phyloP scores from a whole-genome alignment of 2,113 vertebrate species.

The Crocuta crocuta region DNA sequence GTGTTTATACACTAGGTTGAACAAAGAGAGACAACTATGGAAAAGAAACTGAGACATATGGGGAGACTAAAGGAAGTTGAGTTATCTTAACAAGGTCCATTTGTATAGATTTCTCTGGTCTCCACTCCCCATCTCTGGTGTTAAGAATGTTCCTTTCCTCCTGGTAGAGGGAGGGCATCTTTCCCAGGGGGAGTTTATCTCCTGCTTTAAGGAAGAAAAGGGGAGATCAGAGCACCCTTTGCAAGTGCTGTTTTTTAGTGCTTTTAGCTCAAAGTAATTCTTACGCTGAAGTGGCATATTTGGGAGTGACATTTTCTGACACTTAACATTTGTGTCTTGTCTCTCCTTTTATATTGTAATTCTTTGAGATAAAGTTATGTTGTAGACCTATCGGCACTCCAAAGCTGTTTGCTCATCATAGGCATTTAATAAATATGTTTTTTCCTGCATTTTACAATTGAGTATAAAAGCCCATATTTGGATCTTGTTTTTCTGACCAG shows the following conservation, averaged over 20 bases:
- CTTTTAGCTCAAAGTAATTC: not conserved
- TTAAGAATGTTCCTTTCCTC: not conserved
- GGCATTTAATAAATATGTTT: not conserved
- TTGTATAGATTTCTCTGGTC: not conserved
- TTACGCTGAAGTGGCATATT: not conserved
- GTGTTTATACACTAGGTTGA: not conserved
- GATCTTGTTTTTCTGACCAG: conserved; percentile 28
- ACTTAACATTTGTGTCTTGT: not conserved
- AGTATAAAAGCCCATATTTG: not conserved
- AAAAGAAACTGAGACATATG: not conserved
- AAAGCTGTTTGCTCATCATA: not conserved
- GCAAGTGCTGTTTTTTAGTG: not conserved
- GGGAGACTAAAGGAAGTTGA: too few relatives aligned
- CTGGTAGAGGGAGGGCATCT: not conserved
- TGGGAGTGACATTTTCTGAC: not conserved
- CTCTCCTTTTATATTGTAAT: not conserved
- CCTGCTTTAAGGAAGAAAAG: not conserved
- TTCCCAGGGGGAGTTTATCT: not conserved
- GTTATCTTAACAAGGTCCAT: not conserved
- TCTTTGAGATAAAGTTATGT: not conserved
- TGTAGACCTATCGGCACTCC: not conserved
- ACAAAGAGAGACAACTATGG: not conserved
- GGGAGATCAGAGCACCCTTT: not conserved
- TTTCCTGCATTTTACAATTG: conserved; percentile 19
- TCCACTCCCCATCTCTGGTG: not conserved